Evolutionary conservation across 1,140 invertebrate genomes (phyloP), one percentile per base, ranked within the genome.

Genomic region (Choristoneura fumiferana): DNA sequence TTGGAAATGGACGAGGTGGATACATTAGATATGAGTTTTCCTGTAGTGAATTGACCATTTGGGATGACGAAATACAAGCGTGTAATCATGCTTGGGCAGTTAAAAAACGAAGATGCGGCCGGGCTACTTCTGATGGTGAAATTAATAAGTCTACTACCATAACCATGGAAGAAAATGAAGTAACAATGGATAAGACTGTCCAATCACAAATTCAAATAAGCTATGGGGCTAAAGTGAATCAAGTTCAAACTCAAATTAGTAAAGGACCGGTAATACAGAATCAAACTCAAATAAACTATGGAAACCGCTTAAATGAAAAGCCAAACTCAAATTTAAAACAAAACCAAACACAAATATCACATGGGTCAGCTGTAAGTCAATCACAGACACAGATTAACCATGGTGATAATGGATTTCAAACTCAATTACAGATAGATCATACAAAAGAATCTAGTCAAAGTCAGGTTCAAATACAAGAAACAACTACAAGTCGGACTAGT

Each of bases 21-120:
- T 94, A 91, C 62, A 91, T 84, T 53, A 92, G 90, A 76, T 93
- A 93, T 67, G 92, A 94, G 67, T 96, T 94, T 82, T 89, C 88
- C 8, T 96, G 94, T 74, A 93, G 92, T 13, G 87, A 90, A 39
- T 92, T 93, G 60, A 95, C 94, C 6, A 91, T 94, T 59, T 96
- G 94, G 93, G 94, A 95, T 84, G 90, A 92, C 53, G 78, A 91
- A 4, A 76, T 90, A 49, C 82, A 92, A 80, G 90, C 89, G 8
- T 95, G 95, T 78, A 95, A 95, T 82, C 91, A 94, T 77, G 85
- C 91, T 35, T 91, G 90, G 90, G 91, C 91, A 45, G 92, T 93
- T 17, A 77, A 81, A 39, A 75, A 81, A 43, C 73, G 68, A 29
- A 67, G 72, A 43, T 89, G 86, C 65, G 69, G 74, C 8, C 59